Evolutionary conservation across 2,888 invertebrate genomes (phyloP), one percentile per base, ranked within the genome.

Genomic region (Drosophila helvetica): DNA sequence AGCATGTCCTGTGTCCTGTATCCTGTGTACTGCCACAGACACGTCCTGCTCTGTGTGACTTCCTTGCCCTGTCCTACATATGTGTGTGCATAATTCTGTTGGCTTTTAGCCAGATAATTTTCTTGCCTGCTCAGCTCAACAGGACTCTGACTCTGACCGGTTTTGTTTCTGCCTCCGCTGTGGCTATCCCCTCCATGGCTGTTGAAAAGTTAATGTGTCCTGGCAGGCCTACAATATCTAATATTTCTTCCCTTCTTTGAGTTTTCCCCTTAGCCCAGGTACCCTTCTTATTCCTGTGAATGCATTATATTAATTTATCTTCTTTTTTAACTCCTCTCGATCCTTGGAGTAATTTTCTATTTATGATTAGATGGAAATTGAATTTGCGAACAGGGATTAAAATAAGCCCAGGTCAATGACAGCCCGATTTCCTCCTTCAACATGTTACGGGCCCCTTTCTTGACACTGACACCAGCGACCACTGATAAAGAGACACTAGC

Each of bases 51-150:
- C 70, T 67, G 62, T 65, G 47, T 63, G 19, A 30, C 46, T 48
- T 10, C 9, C 33, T 48, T 18, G 12, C 19, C 51, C 12, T 30
- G 17, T 43, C 42, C 62, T 30, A 19, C 54, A 46, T 66, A 48
- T 66, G 66, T 30, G 53, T 55, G 66, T 66, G 66, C 66, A 66
- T 66, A 66, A 66, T 66, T 66, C 66, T 67, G 66, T 66, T 67
- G 66, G 45, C 60, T 71, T 48, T 33, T 47, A 72, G 79, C 81
- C 74, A 81, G 79, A 79, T 79, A 81, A 79, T 81, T 78, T 80
- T 78, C 65, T 75, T 79, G 80, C 80, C 78, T 79, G 75, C 80
- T 78, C 78, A 80, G 78, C 74, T 74, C 62, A 71, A 62, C 67
- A 61, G 48, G 27, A 63, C 47, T 65, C 58, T 18, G 17, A 50